These are phyloP conservation scores for Caenorhabditis angaria DNA, from an alignment of 2,888 invertebrate species.

Conservation along the genomic window DNA sequence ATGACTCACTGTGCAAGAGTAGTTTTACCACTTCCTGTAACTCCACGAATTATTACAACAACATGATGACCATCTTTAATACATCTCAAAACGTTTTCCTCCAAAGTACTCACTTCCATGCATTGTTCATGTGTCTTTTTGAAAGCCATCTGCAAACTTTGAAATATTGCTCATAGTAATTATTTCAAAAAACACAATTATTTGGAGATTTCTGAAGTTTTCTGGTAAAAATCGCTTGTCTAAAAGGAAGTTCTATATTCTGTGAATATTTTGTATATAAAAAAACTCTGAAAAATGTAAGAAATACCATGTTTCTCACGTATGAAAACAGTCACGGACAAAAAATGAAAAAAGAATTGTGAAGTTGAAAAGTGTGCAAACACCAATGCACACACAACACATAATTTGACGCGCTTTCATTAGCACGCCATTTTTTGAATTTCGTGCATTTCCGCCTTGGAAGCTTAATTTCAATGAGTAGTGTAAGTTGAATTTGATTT, in stretches of 20 bases:
- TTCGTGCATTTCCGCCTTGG: not conserved
- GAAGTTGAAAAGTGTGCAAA: slow-evolving; percentile 6
- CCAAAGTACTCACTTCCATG: slow-evolving; percentile 12
- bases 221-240: too few species aligned
- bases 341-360: not conserved
- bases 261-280: too few species aligned
- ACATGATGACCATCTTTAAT: slow-evolving; percentile 19
- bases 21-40: slow-evolving; percentile 37
- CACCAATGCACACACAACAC: slow-evolving; percentile 16
- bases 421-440: not conserved
- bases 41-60: slow-evolving; percentile 26
- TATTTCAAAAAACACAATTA: slow-evolving; percentile 5
- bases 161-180: not conserved
- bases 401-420: slow-evolving; percentile 12
- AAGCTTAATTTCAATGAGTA: not conserved
- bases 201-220: too few species aligned
- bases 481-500: not conserved
- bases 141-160: not conserved
- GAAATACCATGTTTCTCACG: too few species aligned
- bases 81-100: slow-evolving; percentile 18
- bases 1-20: slow-evolving; percentile 16
- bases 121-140: slow-evolving; percentile 22
- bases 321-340: too few species aligned
- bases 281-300: too few species aligned
- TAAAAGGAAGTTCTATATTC: too few species aligned